phyloP scores from a whole-genome alignment of 1,140 invertebrate genomes.

The Stegodyphus dumicola region DNA sequence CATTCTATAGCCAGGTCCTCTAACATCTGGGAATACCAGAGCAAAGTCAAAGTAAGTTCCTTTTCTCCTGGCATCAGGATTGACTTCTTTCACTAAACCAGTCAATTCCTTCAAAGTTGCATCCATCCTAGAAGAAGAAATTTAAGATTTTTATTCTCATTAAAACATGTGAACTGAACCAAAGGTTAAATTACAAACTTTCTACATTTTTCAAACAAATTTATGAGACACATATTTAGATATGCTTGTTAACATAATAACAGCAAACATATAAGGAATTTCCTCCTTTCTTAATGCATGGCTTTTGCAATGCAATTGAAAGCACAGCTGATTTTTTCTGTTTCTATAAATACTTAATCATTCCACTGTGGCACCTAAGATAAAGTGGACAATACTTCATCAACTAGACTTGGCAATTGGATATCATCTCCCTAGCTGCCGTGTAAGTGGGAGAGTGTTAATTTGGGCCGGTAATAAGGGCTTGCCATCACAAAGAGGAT shows the following conservation, averaged over 20 bases:
- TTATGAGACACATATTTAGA: not conserved
- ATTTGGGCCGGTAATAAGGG: too few species aligned
- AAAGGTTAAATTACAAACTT: not conserved
- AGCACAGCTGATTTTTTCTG: too few species aligned
- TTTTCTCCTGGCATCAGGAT: conserved; percentile 92
- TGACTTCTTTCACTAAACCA: conserved; percentile 95
- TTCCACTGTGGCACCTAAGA: too few species aligned
- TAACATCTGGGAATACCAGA: conserved; percentile 88
- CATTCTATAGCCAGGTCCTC: conserved; percentile 84
- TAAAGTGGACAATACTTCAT: too few species aligned
- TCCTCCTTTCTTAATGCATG: not conserved
- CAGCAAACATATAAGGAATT: not conserved
- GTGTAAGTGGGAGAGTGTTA: too few species aligned
- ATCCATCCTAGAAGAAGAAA: conserved; percentile 78
- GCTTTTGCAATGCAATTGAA: not conserved
- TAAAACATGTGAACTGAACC: too few species aligned
- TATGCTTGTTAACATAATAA: not conserved
- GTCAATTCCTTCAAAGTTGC: conserved; percentile 96
- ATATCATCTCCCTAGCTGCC: too few species aligned
- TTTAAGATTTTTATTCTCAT: not conserved
- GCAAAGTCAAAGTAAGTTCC: conserved; percentile 98
- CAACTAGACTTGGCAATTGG: too few species aligned
- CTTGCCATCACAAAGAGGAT: too few species aligned
- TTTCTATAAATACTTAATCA: too few species aligned
- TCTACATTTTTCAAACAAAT: not conserved